A percentile compares a stretch with the other conserved stretches of the same genome.
phyloP scores from a whole-genome alignment of 2,113 vertebrate genomes.

The Grus americana region DNA sequence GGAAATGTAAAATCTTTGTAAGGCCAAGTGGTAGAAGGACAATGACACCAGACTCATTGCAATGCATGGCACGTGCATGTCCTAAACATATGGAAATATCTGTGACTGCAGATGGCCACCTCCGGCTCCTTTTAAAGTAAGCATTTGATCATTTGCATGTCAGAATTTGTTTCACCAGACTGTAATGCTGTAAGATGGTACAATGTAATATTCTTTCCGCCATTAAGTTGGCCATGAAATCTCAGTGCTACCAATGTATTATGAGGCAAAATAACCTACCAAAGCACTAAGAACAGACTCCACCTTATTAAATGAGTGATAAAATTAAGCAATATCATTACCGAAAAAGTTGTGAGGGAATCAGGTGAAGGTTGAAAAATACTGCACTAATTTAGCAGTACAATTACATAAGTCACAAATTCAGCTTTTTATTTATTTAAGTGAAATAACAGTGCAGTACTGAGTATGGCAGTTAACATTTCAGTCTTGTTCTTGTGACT shows the following conservation, averaged over 20 bases:
- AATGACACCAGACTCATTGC: conserved; percentile 22
- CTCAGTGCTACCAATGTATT: not conserved
- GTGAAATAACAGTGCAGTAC: not conserved
- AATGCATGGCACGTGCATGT: not conserved
- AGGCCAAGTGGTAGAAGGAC: conserved; percentile 50
- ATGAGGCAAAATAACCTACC: not conserved
- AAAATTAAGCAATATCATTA: not conserved
- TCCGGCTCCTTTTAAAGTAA: conserved; percentile 27
- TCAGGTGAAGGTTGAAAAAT: not conserved
- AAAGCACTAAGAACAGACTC: not conserved
- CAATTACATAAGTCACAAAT: not conserved
- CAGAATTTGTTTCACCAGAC: not conserved
- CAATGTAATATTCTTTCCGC: not conserved
- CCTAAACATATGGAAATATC: conserved; percentile 29
- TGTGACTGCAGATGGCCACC: conserved; percentile 49
- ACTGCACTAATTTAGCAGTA: not conserved
- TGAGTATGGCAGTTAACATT: not conserved
- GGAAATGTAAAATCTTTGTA: conserved; percentile 28
- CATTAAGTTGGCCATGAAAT: not conserved
- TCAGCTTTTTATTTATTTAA: not conserved
- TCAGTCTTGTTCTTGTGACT: not conserved
- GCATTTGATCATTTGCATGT: not conserved
- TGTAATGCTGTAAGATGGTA: not conserved
- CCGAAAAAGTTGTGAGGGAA: not conserved
- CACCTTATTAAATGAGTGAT: not conserved